Evolutionary conservation across 2,888 invertebrate species (phyloP).

Genomic region (Lasioglossum pauxillum): DNA sequence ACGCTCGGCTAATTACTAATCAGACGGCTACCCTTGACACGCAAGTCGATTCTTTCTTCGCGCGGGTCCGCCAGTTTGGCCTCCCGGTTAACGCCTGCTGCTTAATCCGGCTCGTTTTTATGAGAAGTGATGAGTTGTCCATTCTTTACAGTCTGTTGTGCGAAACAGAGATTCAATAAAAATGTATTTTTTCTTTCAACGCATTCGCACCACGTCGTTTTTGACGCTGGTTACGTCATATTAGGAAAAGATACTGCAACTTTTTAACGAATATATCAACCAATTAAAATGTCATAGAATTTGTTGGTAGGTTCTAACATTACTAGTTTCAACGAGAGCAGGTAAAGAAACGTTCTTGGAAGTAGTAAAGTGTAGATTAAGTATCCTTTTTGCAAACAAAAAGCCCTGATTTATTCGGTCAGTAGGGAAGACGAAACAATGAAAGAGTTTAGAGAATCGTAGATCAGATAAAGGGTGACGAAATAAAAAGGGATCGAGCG

Average conservation of each 20-base stretch:
- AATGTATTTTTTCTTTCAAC: background rate
- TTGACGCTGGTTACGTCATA: too few species aligned
- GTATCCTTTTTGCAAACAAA: too few species aligned
- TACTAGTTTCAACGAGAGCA: too few species aligned
- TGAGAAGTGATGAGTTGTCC: background rate
- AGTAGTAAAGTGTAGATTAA: too few species aligned
- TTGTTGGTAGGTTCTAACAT: too few species aligned
- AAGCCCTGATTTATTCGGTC: background rate
- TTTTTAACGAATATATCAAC: too few species aligned
- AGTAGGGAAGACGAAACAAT: background rate
- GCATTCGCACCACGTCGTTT: too few species aligned
- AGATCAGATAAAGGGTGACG: background rate
- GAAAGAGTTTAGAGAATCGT: background rate
- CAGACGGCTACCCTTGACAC: conserved; percentile 17
- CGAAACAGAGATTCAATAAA: background rate
- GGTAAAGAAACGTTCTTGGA: background rate
- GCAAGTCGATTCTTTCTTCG: conserved; percentile 11
- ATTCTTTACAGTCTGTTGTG: background rate
- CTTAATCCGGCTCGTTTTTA: background rate
- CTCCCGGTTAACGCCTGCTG: background rate
- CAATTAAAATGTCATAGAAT: too few species aligned
- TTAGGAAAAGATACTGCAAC: too few species aligned
- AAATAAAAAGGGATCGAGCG: background rate
- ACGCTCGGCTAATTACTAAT: conserved; percentile 25
- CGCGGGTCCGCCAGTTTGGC: background rate